Evolutionary conservation across 2,113 vertebrate genomes (phyloP).

Genomic region (Bubo blakistoni): DNA sequence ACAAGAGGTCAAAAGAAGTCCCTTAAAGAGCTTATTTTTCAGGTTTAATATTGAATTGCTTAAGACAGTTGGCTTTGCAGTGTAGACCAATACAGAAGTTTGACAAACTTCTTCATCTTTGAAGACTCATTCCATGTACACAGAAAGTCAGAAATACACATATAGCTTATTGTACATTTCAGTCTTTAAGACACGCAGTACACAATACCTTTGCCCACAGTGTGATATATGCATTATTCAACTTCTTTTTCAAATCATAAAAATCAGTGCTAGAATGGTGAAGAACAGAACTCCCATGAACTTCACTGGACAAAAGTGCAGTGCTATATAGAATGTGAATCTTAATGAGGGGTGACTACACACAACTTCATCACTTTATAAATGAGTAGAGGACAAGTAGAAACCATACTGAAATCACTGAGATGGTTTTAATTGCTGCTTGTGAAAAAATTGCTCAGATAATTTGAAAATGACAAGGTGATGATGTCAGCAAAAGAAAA

Average conservation of each 20-base stretch:
- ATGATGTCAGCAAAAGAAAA: background rate
- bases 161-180: background rate
- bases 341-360: background rate
- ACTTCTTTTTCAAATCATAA: background rate
- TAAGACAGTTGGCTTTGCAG: conserved; percentile 7
- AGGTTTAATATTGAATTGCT: conserved; percentile 27
- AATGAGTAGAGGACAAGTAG: background rate
- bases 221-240: background rate
- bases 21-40: conserved; percentile 12
- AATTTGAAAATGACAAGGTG: background rate
- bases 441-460: background rate
- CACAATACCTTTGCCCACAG: background rate
- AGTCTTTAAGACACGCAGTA: background rate
- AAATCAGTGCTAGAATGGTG: background rate
- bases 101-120: background rate
- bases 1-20: conserved; percentile 21
- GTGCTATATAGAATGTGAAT: background rate
- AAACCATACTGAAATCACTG: background rate
- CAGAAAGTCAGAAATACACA: background rate
- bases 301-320: background rate
- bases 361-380: background rate
- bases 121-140: background rate
- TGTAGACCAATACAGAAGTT: background rate
- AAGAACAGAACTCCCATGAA: background rate
- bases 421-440: background rate